Conservation (phyloP, 2,113 vertebrate genomes). For the Corythornis vintsioides region DNA sequence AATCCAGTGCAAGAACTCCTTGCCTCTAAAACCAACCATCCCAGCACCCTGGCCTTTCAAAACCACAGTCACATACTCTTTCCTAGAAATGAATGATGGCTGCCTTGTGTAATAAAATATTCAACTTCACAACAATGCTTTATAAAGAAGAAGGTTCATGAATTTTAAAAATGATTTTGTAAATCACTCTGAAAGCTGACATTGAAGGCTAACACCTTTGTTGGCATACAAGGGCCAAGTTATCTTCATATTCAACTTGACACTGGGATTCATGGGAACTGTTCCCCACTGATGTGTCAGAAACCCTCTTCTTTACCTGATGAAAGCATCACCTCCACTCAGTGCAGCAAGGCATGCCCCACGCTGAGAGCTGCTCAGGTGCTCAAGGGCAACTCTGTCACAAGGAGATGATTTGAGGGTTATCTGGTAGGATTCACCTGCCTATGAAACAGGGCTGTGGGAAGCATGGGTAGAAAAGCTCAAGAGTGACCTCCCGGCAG, state of each 20-base stretch:
- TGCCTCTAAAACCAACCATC: not conserved
- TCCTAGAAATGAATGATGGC: constrained; percentile 45
- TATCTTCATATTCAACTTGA: not conserved
- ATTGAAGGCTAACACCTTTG: constrained; percentile 67
- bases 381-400: not conserved
- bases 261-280: not conserved
- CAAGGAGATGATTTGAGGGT: not conserved
- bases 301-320: not conserved
- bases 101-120: constrained; percentile 69
- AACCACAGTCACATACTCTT: not conserved
- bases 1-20: not conserved
- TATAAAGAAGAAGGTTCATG: constrained; percentile 69
- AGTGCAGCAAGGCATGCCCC: not conserved
- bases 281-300: not conserved
- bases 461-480: not conserved
- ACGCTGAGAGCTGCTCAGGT: not conserved
- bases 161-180: constrained; percentile 77
- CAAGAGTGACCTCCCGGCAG: not conserved
- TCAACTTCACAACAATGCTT: constrained; percentile 67
- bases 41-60: not conserved
- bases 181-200: constrained; percentile 75
- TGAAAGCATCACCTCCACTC: not conserved
- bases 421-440: not conserved
- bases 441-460: not conserved
- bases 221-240: constrained; percentile 45